Evolutionary conservation across 2,113 vertebrate species (phyloP).

Genomic region (Macrotis lagotis): DNA sequence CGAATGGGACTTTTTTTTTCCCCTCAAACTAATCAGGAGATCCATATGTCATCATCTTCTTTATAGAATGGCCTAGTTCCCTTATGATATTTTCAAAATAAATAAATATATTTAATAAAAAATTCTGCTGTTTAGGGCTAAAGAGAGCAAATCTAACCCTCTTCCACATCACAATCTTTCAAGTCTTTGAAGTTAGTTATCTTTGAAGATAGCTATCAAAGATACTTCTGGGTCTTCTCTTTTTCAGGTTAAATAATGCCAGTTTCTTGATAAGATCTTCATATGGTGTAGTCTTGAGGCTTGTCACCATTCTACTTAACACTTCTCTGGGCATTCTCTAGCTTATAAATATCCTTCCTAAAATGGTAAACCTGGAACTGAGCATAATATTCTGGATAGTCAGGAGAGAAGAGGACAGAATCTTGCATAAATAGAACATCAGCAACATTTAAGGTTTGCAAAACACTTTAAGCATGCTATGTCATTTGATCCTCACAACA

Average conservation of each 20-base stretch:
- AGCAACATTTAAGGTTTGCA: neutral
- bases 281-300: neutral
- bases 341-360: neutral
- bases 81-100: neutral
- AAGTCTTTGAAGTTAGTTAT: neutral
- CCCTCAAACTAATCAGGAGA: neutral
- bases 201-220: neutral
- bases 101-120: too few relatives aligned
- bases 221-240: neutral
- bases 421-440: neutral
- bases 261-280: neutral
- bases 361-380: neutral
- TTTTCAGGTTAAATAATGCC: neutral
- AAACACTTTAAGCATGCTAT: neutral
- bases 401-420: neutral
- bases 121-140: neutral
- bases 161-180: neutral
- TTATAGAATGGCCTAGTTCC: neutral
- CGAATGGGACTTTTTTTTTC: neutral
- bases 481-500: neutral
- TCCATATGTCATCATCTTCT: neutral
- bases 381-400: neutral
- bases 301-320: neutral
- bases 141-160: neutral
- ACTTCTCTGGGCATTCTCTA: neutral